Evolutionary conservation across 2,113 vertebrate species (phyloP).

Genomic region (Plotosus lineatus): DNA sequence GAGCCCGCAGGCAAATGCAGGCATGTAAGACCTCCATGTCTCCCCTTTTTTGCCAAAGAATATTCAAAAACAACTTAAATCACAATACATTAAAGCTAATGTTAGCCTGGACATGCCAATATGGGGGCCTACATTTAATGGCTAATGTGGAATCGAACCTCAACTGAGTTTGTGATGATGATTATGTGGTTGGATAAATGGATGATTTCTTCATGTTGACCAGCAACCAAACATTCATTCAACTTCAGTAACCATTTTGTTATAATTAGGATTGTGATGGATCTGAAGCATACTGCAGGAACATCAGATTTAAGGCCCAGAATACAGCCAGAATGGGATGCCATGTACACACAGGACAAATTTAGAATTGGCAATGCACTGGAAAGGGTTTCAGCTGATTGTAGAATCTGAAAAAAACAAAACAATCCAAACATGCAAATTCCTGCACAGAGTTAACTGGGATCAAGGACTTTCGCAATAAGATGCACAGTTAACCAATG

Average conservation of each 20-base stretch:
- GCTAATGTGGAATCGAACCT: background rate
- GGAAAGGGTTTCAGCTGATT: background rate
- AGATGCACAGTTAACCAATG: background rate
- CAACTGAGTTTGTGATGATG: background rate
- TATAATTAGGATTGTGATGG: background rate
- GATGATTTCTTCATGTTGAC: background rate
- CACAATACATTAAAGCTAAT: constrained; percentile 29
- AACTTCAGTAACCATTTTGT: background rate
- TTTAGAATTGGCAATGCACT: background rate
- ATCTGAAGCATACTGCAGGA: background rate
- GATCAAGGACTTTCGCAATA: background rate
- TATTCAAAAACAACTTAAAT: constrained; percentile 33
- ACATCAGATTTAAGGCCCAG: background rate
- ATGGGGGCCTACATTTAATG: constrained; percentile 6
- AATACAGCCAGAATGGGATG: background rate
- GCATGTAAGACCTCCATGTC: constrained; percentile 39
- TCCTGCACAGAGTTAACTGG: background rate
- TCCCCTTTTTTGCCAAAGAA: constrained; percentile 27
- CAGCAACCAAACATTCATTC: background rate
- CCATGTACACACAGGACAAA: background rate
- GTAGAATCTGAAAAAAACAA: background rate
- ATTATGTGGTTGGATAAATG: background rate
- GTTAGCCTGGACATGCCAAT: constrained; percentile 6
- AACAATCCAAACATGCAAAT: background rate
- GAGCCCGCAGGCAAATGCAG: constrained; percentile 28